These are phyloP conservation scores for Acipenser transmontanus DNA, from an alignment of 2,797 vertebrate genomes.

Conservation along the genomic window DNA sequence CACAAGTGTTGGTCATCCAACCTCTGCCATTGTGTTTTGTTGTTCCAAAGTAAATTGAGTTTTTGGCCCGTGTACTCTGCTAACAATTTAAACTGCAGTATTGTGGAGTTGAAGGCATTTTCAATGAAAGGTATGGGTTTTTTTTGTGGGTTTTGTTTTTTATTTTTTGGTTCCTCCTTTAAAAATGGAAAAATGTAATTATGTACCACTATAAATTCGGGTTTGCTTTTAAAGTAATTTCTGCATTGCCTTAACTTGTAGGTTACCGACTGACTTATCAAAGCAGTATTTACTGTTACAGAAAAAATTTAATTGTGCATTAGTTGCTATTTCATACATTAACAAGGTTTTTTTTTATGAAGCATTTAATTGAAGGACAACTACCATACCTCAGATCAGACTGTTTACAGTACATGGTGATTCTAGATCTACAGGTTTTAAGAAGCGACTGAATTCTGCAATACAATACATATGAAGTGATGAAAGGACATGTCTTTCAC, in stretches of 20 bases:
- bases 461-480: too few relatives aligned
- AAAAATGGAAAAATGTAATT: constrained; percentile 32
- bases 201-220: constrained; percentile 40
- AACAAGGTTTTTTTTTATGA: constrained; percentile 14
- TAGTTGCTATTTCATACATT: constrained; percentile 29
- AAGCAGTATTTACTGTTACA: constrained; percentile 41
- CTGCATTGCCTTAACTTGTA: constrained; percentile 20
- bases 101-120: neutral
- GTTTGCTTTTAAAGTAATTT: constrained; percentile 17
- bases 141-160: too few relatives aligned
- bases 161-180: too few relatives aligned
- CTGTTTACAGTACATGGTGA: neutral
- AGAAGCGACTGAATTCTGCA: too few relatives aligned
- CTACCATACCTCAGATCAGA: constrained; percentile 51
- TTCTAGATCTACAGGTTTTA: too few relatives aligned
- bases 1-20: constrained; percentile 34
- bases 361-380: constrained; percentile 47
- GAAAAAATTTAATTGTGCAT: constrained; percentile 18
- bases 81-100: neutral
- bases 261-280: constrained; percentile 22
- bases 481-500: too few relatives aligned
- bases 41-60: too few relatives aligned
- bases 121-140: constrained; percentile 32
- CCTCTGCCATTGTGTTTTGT: too few relatives aligned
- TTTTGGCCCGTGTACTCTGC: constrained; percentile 12